Base-by-base conservation (phyloP, 2,113 vertebrate genomes). In the Lynx canadensis region DNA sequence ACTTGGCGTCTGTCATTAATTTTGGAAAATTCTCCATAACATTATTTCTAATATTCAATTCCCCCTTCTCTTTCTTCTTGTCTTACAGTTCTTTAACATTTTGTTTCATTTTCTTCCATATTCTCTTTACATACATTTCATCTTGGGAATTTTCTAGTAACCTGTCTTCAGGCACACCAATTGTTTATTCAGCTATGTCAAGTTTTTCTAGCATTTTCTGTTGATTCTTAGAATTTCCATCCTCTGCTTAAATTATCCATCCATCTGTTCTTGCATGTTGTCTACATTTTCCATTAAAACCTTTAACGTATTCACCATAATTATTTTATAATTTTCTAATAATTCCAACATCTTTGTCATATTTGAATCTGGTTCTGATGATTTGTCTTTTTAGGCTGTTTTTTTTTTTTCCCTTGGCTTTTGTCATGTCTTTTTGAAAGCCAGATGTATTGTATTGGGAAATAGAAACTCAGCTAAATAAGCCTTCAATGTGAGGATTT, bases 271-370 rank as follows among this genome's bases (percentile, higher is more conserved):
- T 85, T 87, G 3, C 14, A 33, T 73, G 57, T 91, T 93, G 19
- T 36, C 65, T 86, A 7, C 3, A 50, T 80, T 89, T 86, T 86
- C 45, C 16, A 29, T 50, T 83, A 68, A 36, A 63, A 1, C 12
- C 23, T 9, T 78, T 78, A 79, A 79, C 12, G 41, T 60, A 60
- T 14, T 83, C 23, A 55, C 74, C 16, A 57, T 36, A 21, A 15
- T 63, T 94, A 82, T 86, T 94, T 76, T 65, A 86, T 89, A 91
- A 78, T 48, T 33, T 95, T 87, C n/a, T 60, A 55, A 7, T 89
- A 57, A 82, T 33, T 78, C 41, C 3, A 82, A 6, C 33, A 63
- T 50, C 45, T 94, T 13, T 73, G 10, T 69, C 65, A 41, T 76
- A 29, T 36, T 31, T 86, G 16, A 71, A 41, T 85, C 21, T 80